Conservation (phyloP, 1,140 invertebrate genomes). For the Psilanteris sp. region DNA sequence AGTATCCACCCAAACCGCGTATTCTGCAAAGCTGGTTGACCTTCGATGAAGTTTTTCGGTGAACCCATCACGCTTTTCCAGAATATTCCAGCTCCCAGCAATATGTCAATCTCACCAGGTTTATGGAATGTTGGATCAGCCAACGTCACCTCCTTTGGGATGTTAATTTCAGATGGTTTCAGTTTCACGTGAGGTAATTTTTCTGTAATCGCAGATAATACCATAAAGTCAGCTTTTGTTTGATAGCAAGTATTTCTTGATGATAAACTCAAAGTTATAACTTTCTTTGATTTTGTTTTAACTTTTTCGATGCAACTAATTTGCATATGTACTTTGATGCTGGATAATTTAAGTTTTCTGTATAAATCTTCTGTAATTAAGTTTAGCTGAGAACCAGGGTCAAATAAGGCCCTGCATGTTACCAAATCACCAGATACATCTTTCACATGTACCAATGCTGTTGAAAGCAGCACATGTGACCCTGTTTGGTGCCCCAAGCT, state of each 20-base stretch:
- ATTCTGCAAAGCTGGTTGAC: constrained; percentile 9
- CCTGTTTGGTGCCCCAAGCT: no score
- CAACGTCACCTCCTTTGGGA: background rate
- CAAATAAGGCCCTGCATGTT: background rate
- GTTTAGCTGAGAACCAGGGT: constrained; percentile 5
- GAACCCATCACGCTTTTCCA: constrained; percentile 9
- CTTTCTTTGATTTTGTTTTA: no score
- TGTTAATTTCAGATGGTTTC: background rate
- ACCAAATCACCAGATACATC: background rate
- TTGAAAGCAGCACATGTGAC: no score
- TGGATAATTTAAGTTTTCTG: background rate
- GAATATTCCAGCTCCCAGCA: constrained; percentile 13
- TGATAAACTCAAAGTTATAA: no score
- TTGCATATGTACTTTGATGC: no score
- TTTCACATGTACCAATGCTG: no score
- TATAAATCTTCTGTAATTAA: background rate
- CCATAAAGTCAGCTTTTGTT: background rate
- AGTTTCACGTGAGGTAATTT: background rate
- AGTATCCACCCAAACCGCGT: constrained; percentile 7
- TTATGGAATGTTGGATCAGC: background rate
- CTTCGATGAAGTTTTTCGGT: background rate
- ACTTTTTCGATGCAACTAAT: background rate
- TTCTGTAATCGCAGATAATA: constrained; percentile 5
- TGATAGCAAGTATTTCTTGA: background rate
- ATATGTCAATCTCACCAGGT: constrained; percentile 2